Base-by-base conservation (phyloP, 2,113 vertebrate species). In the Thryonomys swinderianus region DNA sequence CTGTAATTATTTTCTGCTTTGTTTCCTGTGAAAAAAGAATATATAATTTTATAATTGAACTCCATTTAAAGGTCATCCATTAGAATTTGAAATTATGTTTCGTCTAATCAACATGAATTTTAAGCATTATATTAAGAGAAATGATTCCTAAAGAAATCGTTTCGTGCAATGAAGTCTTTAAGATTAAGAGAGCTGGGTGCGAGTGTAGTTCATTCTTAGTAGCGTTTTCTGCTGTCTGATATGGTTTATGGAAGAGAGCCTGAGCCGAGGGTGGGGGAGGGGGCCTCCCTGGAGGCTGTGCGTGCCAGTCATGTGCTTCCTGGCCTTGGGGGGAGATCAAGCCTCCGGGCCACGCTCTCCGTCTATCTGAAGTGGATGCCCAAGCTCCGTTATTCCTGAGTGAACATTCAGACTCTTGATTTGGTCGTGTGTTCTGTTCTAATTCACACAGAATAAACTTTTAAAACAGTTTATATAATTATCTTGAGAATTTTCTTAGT, bases 391-490 rank as follows among this genome's bases (percentile, higher is more conserved):
- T 92, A 74, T 64, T 59, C 84, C 80, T 88, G 57, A 92, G 62
- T n/a, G 34, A 90, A 86, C 34, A 90, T 90, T 93, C 53, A 62
- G 95, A 93, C 20, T 10, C 5, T 40, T 32, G 37, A 91, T 67
- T 97, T 40, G 78, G 5, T 37, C 8, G 5, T 87, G 69, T 95
- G 74, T 71, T 74, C 25, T 85, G 89, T 93, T 89, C 79, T 81
- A 87, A 94, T 78, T 96, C 48, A 91, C 84, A 94, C 20, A 89
- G 37, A 95, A 88, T 59, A 85, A 11, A 59, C 27, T 81, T 57
- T 78, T 88, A 80, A 94, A 85, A 59, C 12, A 80, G 37, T 82
- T 53, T 90, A 79, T 69, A 79, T 96, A 94, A 95, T 95, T 87
- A 91, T 51, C 79, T 34, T 79, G 73, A 7, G 16, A 66, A 40